phyloP scores from a whole-genome alignment of 2,113 vertebrate genomes.

The Coregonus clupeaformis region DNA sequence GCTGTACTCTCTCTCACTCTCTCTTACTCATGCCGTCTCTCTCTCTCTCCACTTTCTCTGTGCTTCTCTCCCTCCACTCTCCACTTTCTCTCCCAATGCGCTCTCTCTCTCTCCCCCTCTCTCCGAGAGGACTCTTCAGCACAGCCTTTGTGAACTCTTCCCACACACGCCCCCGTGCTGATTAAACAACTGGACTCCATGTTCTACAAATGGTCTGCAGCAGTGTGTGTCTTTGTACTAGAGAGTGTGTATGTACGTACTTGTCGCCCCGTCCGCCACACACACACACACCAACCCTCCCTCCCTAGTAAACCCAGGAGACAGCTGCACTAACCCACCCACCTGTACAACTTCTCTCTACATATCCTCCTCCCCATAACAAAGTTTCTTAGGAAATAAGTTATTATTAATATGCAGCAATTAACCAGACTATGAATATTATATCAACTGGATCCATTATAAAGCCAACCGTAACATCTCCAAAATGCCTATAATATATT shows the following conservation, averaged over 20 bases:
- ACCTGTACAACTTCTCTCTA: slow-evolving; percentile 10
- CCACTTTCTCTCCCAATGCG: too few species aligned
- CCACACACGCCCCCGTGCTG: slow-evolving; percentile 65
- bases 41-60: slow-evolving; percentile 1
- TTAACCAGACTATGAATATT: neutral
- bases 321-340: slow-evolving; percentile 34
- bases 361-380: neutral
- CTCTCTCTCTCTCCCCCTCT: slow-evolving; percentile 27
- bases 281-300: slow-evolving; percentile 13
- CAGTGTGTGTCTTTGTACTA: too few species aligned
- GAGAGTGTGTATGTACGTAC: neutral
- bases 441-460: neutral
- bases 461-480: neutral
- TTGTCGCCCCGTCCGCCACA: neutral
- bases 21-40: neutral
- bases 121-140: slow-evolving; percentile 57
- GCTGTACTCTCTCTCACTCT: slow-evolving; percentile 14
- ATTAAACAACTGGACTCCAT: slow-evolving; percentile 67
- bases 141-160: slow-evolving; percentile 66
- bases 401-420: neutral
- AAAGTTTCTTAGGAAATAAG: neutral
- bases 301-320: slow-evolving; percentile 34
- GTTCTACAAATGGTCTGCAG: slow-evolving; percentile 28
- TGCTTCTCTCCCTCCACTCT: neutral
- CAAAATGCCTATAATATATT: neutral